Evolutionary conservation across 2,113 vertebrate genomes (phyloP), one percentile per base, ranked within the genome.

Genomic region (Xiphophorus maculatus): DNA sequence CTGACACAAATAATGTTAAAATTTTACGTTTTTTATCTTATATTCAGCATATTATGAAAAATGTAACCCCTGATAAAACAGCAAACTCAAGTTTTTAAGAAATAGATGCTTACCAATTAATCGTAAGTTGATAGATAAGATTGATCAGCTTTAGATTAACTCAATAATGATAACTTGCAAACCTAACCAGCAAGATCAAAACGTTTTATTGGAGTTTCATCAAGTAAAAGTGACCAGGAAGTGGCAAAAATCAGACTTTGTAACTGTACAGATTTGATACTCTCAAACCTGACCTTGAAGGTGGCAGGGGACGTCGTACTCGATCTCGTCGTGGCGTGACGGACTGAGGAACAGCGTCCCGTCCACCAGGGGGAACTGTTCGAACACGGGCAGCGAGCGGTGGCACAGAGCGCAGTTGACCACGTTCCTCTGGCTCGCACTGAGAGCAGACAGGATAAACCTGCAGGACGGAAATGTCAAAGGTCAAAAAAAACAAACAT

Each of bases 291-390:
- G 76, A 98, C 98, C 98, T 98, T 99, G 97, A 91, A 99, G 96
- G 91, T 99, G 97, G 94, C 98, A 99, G 82, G 98, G 97, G 73
- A 99, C 97, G 75, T 99, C 98, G 30, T 99, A 99, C 81, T 99
- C 98, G 32, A 99, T 99, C 94, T 99, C 98, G 77, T 99, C 97
- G 0, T 99, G 98, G 87, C 97, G 95, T 0, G 97, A 98, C 0
- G 98, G 98, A 91, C 97, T 99, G 86, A 99, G 95, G 81, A 99
- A 99, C 72, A 99, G 94, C 5, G 97, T 99, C 82, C 98, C 98
- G 0, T 99, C 98, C 90, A 99, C 97, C 93, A 99, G 89, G 6
- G 98, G 98, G 80, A 99, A 99, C 94, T 98, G 98, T 85, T 99
- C 97, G 33, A 99, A 99, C 75, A 99, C 97, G 0, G 97, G 98